Base-by-base conservation (phyloP, 2,888 invertebrate species). In the Stegana nigrithorax region DNA sequence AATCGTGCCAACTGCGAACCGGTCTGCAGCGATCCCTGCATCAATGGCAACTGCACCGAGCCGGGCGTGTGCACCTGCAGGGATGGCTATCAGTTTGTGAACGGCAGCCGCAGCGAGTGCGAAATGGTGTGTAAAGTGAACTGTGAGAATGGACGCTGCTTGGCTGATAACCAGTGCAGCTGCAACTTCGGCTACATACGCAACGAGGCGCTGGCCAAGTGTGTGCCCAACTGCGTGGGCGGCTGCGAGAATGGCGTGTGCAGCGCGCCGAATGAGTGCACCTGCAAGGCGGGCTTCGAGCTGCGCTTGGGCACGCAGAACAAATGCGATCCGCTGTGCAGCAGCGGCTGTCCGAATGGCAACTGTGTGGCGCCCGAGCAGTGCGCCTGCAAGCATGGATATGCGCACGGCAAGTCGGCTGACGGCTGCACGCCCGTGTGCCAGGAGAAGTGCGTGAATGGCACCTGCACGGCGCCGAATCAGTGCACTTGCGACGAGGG, bases 91-190 rank as follows among this genome's bases (percentile, higher is more conserved):
- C 67, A 32, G 0, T 71, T 75, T 6, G 66, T 70, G 5, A 70
- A 73, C 26, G 78, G 72, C 17, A 83, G 83, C 44, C 62, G 42
- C 8, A 73, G 64, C 0, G 71, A 75, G 0, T 87, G 87, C 64
- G 70, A 81, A 32, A 82, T 87, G 0, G 60, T 70, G 1, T 88
- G 88, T 69, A 55, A 67, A 6, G 66, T 75, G 1, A 69, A 75
- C 5, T 88, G 88, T 67, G 66, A 67, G 1, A 84, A 88, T 64
- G 87, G 87, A 0, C 75, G 86, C 29, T 91, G 91, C 73, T 85
- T 87, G 2, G 87, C 85, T 1, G 88, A 89, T 0, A 87, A 88
- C 58, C 81, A 86, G 0, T 91, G 91, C 75, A 84, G 82, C 8
- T 91, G 91, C 72, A 81, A 86, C 14, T 71, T 83, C 2, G 90